Base-by-base conservation (phyloP, 2,113 vertebrate species). In the Hippopotamus amphibius region DNA sequence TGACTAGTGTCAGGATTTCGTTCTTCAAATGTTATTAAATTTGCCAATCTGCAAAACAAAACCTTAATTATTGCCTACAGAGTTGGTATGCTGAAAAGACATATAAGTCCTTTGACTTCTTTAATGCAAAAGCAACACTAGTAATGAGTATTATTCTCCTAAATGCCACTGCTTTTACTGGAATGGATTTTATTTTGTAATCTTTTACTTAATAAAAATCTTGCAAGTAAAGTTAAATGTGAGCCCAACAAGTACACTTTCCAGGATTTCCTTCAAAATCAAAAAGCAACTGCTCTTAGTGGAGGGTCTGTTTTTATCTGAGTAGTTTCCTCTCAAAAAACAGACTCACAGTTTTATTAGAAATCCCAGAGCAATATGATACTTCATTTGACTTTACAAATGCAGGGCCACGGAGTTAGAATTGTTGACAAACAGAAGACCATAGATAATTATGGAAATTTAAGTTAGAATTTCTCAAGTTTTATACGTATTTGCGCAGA, bases 221-320 rank as follows among this genome's bases (percentile, higher is more conserved):
- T 97, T 97, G 96, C 97, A 98, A 98, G 92, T 96, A 86, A 97
- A 98, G 97, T 98, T 97, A 97, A 97, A 97, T 97, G 48, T 93
- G 96, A 98, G 90, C 55, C 96, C 90, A 96, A 93, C 50, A 95
- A 97, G 92, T 41, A 74, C 43, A 98, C 93, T 98, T 98, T 98
- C 97, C 97, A 98, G 97, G 96, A 98, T 97, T 98, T 97, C 96
- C 96, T 98, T 97, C 93, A 97, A 95, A 97, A 97, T 96, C 80
- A 97, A 96, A 97, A 85, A 87, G 94, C 95, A 96, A 96, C 79
- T 13, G 28, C 74, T 90, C 90, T 97, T 84, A 96, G 93, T 37
- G 82, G 66, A 97, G 79, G 96, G 92, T 96, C 96, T 97, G 92
- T 95, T 97, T 97, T 95, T 68, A 93, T 87, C 95, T 16, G 7